A percentile compares a stretch with the other conserved stretches of the same genome.
These are phyloP conservation scores for Sisyra terminalis DNA, from an alignment of 2,888 invertebrate genomes.

Conservation along the genomic window DNA sequence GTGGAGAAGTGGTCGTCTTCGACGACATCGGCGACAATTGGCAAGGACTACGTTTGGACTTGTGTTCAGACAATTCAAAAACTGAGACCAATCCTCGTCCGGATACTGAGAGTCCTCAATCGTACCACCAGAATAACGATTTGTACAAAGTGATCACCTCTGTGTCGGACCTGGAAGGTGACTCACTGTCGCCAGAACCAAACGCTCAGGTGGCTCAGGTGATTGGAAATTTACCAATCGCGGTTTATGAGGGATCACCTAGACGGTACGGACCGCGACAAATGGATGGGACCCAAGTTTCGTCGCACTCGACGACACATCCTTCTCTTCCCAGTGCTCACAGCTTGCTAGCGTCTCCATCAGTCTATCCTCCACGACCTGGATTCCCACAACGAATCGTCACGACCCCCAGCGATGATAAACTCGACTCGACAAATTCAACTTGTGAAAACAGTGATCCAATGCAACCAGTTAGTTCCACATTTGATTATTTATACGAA, in stretches of 20 bases:
- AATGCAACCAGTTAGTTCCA: slow-evolving; percentile 29
- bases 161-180: slow-evolving; percentile 70
- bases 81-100: slow-evolving; percentile 18
- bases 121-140: slow-evolving; percentile 25
- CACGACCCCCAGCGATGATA: slow-evolving; percentile 23
- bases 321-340: slow-evolving; percentile 37
- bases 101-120: slow-evolving; percentile 16
- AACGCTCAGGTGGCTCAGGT: slow-evolving; percentile 40
- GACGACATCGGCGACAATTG: slow-evolving; percentile 75
- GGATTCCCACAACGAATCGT: slow-evolving; percentile 66
- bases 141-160: slow-evolving; percentile 46
- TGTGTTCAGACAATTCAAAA: slow-evolving; percentile 5
- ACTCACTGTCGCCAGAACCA: slow-evolving; percentile 57
- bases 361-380: slow-evolving; percentile 61
- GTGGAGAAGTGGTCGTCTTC: slow-evolving; percentile 62
- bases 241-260: slow-evolving; percentile 84
- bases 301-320: slow-evolving; percentile 22
- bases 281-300: slow-evolving; percentile 20
- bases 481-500: slow-evolving; percentile 80
- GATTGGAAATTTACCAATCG: slow-evolving; percentile 76
- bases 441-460: slow-evolving; percentile 7
- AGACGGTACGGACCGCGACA: slow-evolving; percentile 61
- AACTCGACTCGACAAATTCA: slow-evolving; percentile 4
- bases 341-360: slow-evolving; percentile 42
- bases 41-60: slow-evolving; percentile 34